A percentile compares a stretch with the other conserved stretches of the same genome.
phyloP scores from a whole-genome alignment of 2,888 invertebrate species.

The Stenotaenia linearis region DNA sequence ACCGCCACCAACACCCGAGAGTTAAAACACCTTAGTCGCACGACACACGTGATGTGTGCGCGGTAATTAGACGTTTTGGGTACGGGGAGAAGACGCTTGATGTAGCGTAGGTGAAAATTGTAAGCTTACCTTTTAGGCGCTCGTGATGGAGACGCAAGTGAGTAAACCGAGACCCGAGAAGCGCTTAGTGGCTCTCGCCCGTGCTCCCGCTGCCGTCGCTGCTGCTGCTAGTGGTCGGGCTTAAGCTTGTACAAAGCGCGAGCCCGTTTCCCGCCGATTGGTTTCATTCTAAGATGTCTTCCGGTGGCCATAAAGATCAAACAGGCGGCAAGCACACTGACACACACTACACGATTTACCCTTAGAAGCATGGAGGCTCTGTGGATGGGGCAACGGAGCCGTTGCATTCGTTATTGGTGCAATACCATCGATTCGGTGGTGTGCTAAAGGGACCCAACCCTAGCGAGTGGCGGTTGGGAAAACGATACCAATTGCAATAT shows the following conservation, averaged over 20 bases:
- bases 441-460: conserved; percentile 17
- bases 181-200: neutral
- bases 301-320: conserved; percentile 27
- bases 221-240: neutral
- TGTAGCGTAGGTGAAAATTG: neutral
- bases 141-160: neutral
- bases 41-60: neutral
- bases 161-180: neutral
- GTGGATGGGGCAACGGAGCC: neutral
- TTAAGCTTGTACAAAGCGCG: neutral
- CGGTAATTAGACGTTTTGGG: neutral
- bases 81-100: neutral
- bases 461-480: conserved; percentile 15
- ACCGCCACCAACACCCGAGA: conserved; percentile 19
- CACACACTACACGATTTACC: conserved; percentile 21
- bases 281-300: conserved; percentile 28
- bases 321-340: conserved; percentile 26
- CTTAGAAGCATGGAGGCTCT: neutral
- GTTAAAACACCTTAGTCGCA: neutral
- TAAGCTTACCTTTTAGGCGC: neutral
- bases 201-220: neutral
- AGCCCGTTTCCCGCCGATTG: conserved; percentile 17
- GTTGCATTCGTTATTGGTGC: conserved; percentile 11
- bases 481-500: conserved; percentile 33
- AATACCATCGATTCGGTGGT: conserved; percentile 22